Conservation (phyloP, 2,797 vertebrate species). For the Emydoidea blandingii region DNA sequence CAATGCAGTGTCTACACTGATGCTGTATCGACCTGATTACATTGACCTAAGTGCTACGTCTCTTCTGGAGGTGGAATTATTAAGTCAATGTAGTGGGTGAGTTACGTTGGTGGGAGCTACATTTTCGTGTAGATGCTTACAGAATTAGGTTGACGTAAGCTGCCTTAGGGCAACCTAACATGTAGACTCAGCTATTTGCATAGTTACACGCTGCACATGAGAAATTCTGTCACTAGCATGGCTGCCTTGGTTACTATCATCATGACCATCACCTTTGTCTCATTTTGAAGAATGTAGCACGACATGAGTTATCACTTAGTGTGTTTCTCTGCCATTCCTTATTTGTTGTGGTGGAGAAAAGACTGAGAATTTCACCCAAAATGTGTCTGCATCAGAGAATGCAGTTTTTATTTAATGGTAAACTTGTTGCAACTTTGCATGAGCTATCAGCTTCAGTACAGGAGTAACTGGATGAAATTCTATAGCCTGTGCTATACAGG, state of each 20-base stretch:
- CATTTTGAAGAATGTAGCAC: background rate
- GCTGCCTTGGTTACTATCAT: accelerated
- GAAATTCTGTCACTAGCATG: background rate
- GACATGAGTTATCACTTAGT: background rate
- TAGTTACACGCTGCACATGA: slow-evolving; percentile 13
- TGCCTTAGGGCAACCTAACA: too few relatives aligned
- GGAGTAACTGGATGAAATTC: background rate
- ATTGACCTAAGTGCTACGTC: background rate
- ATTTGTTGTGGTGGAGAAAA: background rate
- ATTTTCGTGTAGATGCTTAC: background rate
- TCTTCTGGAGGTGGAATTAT: background rate
- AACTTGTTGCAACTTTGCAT: background rate
- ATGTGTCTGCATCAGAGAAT: background rate
- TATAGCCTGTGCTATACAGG: background rate
- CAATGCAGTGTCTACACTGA: background rate
- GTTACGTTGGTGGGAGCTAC: background rate
- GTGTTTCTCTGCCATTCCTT: background rate
- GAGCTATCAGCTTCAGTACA: background rate
- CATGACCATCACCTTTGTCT: background rate
- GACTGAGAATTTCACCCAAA: background rate
- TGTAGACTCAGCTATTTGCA: background rate
- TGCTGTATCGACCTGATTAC: background rate
- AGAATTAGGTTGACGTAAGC: background rate
- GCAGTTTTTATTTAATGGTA: background rate
- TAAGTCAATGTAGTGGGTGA: background rate